phyloP scores from a whole-genome alignment of 2,888 invertebrate species.

The Diaperis boleti region DNA sequence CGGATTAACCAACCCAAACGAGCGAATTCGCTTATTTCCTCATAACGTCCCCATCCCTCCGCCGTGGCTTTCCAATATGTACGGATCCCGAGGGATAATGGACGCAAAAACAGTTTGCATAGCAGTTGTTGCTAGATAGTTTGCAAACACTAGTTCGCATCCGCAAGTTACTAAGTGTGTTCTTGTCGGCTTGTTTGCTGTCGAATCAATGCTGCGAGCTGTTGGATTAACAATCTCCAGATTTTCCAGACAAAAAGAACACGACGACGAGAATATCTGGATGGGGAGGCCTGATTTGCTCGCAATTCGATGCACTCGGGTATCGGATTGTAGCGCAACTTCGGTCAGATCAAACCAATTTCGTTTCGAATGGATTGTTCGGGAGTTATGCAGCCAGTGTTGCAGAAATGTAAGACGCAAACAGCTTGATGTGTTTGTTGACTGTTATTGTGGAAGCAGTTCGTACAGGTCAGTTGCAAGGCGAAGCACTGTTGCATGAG shows the following conservation, averaged over 20 bases:
- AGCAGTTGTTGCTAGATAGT: conserved; percentile 45
- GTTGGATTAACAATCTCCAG: not conserved
- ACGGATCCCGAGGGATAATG: conserved; percentile 45
- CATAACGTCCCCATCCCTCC: too few species aligned
- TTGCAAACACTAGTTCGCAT: conserved; percentile 39
- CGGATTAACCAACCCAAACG: not conserved
- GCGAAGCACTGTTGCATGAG: too few species aligned
- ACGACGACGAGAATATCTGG: not conserved
- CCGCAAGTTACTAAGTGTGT: conserved; percentile 41
- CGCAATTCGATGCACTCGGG: too few species aligned
- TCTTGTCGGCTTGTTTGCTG: conserved; percentile 33
- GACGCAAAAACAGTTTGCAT: conserved; percentile 47
- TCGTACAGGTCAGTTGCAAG: too few species aligned
- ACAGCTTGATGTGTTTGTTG: too few species aligned
- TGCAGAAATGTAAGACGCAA: too few species aligned
- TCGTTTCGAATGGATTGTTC: too few species aligned
- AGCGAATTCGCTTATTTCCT: conserved; percentile 28
- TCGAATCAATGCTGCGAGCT: conserved; percentile 16
- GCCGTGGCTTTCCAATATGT: conserved; percentile 43
- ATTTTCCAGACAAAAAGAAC: not conserved
- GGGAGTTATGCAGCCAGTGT: too few species aligned
- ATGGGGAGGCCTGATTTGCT: not conserved
- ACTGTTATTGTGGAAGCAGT: too few species aligned
- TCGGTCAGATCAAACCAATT: too few species aligned
- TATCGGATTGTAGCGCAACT: too few species aligned